These are phyloP conservation scores for Meleagris gallopavo DNA, from an alignment of 2,113 vertebrate genomes.

Conservation along the genomic window DNA sequence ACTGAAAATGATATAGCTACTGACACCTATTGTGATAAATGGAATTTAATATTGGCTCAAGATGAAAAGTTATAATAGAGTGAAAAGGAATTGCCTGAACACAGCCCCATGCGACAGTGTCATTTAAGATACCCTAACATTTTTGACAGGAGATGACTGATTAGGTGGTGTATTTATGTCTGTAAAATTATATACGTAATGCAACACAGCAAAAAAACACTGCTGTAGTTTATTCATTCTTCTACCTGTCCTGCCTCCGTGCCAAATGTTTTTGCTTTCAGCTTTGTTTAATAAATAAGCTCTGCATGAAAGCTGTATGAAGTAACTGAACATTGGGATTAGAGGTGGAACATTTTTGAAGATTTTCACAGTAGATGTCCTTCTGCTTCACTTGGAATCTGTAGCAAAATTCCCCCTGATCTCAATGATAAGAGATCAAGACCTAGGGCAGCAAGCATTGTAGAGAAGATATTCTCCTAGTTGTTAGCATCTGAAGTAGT, in stretches of 20 bases:
- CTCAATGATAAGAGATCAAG: not conserved
- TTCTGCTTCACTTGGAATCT: not conserved
- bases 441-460: not conserved
- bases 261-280: not conserved
- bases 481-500: not conserved
- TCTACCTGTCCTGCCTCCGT: not conserved
- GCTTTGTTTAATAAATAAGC: not conserved
- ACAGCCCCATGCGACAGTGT: not conserved
- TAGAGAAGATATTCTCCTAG: not conserved
- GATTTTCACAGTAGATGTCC: not conserved
- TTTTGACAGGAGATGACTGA: conserved; percentile 39
- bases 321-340: not conserved
- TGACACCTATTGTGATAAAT: conserved; percentile 70
- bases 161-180: not conserved
- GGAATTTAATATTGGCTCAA: conserved; percentile 52
- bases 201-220: not conserved
- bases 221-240: not conserved
- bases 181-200: conserved; percentile 37
- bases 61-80: conserved; percentile 60
- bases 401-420: not conserved
- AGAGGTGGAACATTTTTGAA: not conserved
- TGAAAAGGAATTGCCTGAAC: conserved; percentile 56
- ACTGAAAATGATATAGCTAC: conserved; percentile 52
- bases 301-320: rapidly evolving
- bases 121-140: conserved; percentile 23